Evolutionary conservation across 2,888 invertebrate species (phyloP).

Genomic region (Trichopria drosophilae): DNA sequence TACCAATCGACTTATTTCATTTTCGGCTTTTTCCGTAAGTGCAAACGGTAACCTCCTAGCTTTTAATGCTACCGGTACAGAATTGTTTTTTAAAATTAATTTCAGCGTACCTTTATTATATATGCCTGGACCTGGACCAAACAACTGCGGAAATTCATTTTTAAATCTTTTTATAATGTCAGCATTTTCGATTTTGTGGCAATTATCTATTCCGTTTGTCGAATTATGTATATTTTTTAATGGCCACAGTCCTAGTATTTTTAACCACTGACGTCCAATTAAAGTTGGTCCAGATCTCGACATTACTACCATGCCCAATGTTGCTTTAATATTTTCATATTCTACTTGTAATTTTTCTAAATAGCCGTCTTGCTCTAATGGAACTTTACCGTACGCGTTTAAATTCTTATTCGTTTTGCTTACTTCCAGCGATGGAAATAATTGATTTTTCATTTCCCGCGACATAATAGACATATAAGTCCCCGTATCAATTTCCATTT

Average conservation of each 20-base stretch:
- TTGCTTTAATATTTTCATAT: slow-evolving; percentile 17
- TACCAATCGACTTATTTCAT: slow-evolving; percentile 30
- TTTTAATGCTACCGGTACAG: slow-evolving; percentile 33
- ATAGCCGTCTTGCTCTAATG: slow-evolving; percentile 26
- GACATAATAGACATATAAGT: slow-evolving; percentile 31
- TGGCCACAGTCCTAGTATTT: slow-evolving; percentile 25
- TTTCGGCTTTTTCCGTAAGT: slow-evolving; percentile 16
- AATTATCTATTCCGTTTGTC: no score
- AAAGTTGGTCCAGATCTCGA: slow-evolving; percentile 27
- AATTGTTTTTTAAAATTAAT: slow-evolving; percentile 31
- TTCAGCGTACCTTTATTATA: slow-evolving; percentile 30
- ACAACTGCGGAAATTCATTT: slow-evolving; percentile 21
- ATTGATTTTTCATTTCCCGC: slow-evolving; percentile 24
- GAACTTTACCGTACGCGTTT: slow-evolving; percentile 32
- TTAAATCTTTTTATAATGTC: slow-evolving; percentile 6
- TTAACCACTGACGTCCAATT: slow-evolving; percentile 28
- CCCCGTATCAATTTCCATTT: slow-evolving; percentile 37
- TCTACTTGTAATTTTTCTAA: slow-evolving; percentile 30
- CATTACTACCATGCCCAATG: slow-evolving; percentile 25
- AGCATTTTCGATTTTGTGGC: no score
- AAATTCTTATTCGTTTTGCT: slow-evolving; percentile 17
- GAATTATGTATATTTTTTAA: no score
- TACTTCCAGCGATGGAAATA: slow-evolving; percentile 25
- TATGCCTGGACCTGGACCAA: slow-evolving; percentile 24
- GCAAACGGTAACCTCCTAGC: slow-evolving; percentile 36